Evolutionary conservation across 35 echinoderm and acorn worm genomes (phyloP).

Genomic region (Holothuria glaberrima): DNA sequence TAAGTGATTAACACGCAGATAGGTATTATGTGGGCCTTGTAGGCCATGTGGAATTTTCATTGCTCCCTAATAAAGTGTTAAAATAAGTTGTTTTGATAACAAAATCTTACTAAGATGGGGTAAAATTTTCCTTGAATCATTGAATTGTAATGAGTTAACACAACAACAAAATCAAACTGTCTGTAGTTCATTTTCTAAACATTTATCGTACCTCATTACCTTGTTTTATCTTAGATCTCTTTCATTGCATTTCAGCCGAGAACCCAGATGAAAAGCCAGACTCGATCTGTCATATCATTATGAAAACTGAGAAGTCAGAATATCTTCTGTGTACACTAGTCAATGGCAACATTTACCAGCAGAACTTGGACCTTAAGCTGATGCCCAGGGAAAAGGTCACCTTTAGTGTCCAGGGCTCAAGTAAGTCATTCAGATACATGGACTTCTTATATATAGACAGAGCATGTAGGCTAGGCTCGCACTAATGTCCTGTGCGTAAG

Average conservation of each 20-base stretch:
- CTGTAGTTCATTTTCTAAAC: not conserved
- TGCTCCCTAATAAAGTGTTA: too few relatives aligned
- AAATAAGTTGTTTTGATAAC: too few relatives aligned
- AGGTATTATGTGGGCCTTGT: too few relatives aligned
- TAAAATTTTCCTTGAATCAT: too few relatives aligned
- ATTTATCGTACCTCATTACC: not conserved
- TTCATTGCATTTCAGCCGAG: not conserved
- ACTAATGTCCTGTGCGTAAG: too few relatives aligned
- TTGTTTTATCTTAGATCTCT: not conserved
- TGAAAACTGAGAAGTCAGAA: conserved; percentile 42
- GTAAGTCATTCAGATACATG: not conserved
- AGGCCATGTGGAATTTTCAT: too few relatives aligned
- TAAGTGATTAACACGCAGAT: too few relatives aligned
- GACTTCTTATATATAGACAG: too few relatives aligned
- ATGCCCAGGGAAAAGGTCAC: conserved; percentile 36
- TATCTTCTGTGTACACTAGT: conserved; percentile 33
- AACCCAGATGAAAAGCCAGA: not conserved
- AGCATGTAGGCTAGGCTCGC: too few relatives aligned
- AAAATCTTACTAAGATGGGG: too few relatives aligned
- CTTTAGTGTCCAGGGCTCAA: conserved; percentile 25
- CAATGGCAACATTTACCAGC: conserved; percentile 44
- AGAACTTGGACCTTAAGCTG: conserved; percentile 35
- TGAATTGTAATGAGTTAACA: too few relatives aligned
- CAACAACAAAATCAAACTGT: too few relatives aligned
- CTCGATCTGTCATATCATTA: conserved; percentile 17